phyloP scores from a whole-genome alignment of 53 echinoderm and acorn worm species.

The Holothuria scabra region DNA sequence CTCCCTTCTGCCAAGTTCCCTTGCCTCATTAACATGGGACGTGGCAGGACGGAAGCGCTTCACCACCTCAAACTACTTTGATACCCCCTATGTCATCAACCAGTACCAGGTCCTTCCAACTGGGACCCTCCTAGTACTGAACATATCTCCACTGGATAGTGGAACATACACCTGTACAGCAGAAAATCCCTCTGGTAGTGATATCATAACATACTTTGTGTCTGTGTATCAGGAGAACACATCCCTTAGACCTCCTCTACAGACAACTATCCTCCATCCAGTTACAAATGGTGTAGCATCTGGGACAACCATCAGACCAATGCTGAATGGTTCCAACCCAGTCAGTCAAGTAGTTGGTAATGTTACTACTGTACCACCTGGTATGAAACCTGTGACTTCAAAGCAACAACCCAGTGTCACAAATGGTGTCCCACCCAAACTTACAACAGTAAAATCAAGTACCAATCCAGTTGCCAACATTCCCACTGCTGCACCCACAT shows the following conservation, averaged over 20 bases:
- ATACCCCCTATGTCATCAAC: conserved; percentile 49
- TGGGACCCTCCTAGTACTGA: conserved; percentile 77
- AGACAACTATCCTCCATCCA: neutral
- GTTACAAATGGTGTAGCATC: neutral
- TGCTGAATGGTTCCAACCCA: conserved; percentile 18
- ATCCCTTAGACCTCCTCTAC: neutral
- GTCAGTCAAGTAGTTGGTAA: conserved; percentile 8
- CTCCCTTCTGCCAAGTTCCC: conserved; percentile 1
- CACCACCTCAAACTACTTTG: conserved; percentile 4
- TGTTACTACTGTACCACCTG: neutral
- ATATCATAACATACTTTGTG: conserved; percentile 72
- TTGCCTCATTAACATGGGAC: conserved; percentile 20
- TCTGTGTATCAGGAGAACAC: conserved; percentile 40
- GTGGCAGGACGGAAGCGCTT: neutral
- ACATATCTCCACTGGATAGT: conserved; percentile 61
- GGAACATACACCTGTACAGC: conserved; percentile 83
- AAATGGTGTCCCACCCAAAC: neutral
- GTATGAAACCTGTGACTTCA: neutral
- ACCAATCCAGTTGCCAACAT: neutral
- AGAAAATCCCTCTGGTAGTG: conserved; percentile 74
- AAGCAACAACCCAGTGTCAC: neutral
- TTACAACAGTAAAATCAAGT: neutral
- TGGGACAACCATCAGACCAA: conserved; percentile 12
- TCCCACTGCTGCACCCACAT: neutral
- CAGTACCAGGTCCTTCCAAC: conserved; percentile 35